Base-by-base conservation (phyloP, 2,113 vertebrate genomes). In the Arvicanthis niloticus region DNA sequence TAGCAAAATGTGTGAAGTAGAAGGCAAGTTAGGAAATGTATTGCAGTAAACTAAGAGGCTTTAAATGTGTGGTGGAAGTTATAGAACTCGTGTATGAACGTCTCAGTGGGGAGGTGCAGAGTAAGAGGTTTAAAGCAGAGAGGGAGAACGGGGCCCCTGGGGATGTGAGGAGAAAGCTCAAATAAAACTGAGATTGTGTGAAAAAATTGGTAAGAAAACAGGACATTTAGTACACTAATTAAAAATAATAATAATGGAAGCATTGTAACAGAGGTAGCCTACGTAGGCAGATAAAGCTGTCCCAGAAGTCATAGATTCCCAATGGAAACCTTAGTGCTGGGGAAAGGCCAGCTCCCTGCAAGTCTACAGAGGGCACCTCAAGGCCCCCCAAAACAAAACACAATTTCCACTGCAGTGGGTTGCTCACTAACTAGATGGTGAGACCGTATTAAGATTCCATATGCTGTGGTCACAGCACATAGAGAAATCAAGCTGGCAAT, bases 41-140 rank as follows among this genome's bases (percentile, higher is more conserved):
- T 8, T 70, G 13, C 2, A 48, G 40, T 13, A n/a, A 86, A 75
- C 89, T 51, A 13, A 76, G 45, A 87, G 45, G 62, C 62, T 68
- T 24, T 51, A 15, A n/a, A 87, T 0, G 0, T 51, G 4, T 0
- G 5, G 10, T 5, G 0, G 65, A 24, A 31, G 45, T 4, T 51
- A 42, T 3, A 58, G 53, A 82, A 40, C 29, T 34, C 1, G 31
- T 68, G 29, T 34, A 37, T 48, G 48, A 48, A 48, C 16, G 56
- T 9, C 26, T 5, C 17, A 45, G 82, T 7, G 13, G 29, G 42
- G 9, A 31, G 16, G 8, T 45, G 42, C 7, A 5, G 42, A 16
- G 1, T 34, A 9, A 48, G 31, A 67, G 60, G 58, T 16, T 42
- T 42, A 62, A 60, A 70, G 21, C 21, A 1, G 21, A 42, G 13